Evolutionary conservation across 2,888 invertebrate species (phyloP), one percentile per base, ranked within the genome.

Genomic region (Liodrosophila aerea): DNA sequence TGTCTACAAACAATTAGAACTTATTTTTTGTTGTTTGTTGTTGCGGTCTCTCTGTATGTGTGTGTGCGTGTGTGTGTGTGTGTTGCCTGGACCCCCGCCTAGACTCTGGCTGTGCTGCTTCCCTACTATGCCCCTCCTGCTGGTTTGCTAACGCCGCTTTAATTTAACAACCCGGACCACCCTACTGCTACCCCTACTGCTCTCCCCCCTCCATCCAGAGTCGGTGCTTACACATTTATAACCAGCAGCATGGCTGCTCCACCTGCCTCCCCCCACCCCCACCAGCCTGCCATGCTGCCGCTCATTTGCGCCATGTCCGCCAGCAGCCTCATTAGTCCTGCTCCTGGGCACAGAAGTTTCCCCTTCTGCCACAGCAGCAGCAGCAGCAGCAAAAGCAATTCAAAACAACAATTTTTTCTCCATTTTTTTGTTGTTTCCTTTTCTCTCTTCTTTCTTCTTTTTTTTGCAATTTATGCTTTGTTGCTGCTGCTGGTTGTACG

Each of bases 1-100:
- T 76, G 77, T 80, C 81, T 76, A 73, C 84, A 83, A 78, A 80
- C 84, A 78, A 83, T 78, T 78, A 80, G 67, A 78, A 80, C 61
- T 73, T 78, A 45, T 66, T 63, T 59, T 61, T 37, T 31, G 13
- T 43, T 33, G 44, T n/a, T 39, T 22, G 33, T 4, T 33, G 33
- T 22, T 39, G 27, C 2, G 59, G 47, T 45, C 5, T n/a, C n/a
- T n/a, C n/a, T n/a, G n/a, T n/a, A n/a, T n/a, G n/a, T 53, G 69
- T 41, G 39, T 13, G 33, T 46, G 39, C 34, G 37, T 66, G 45
- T 30, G 15, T 31, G 43, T 59, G 15, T 16, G 16, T 34, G 12
- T 4, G 3, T 9, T 1, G 7, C 16, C 1, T 16, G 18, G 5
- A 1, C 7, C 11, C 12, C 9, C 40, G 2, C 9, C 9, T 33